A percentile compares a stretch with the other conserved stretches of the same genome.
These are phyloP conservation scores for Callipepla squamata DNA, from an alignment of 2,113 vertebrate species.

Conservation along the genomic window DNA sequence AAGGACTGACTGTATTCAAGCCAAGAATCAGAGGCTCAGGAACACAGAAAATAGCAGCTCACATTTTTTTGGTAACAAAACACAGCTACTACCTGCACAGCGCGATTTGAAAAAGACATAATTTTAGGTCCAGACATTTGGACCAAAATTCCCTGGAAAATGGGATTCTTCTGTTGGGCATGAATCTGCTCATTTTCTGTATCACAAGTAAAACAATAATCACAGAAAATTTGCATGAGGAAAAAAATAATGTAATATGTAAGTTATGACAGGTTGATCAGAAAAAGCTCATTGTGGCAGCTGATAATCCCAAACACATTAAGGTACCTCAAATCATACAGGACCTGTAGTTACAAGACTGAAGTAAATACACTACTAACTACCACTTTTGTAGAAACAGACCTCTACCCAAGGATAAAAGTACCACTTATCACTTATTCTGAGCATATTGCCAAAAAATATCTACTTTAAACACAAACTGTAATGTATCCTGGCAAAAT, in stretches of 20 bases:
- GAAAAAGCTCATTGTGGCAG: not conserved
- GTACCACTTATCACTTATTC: not conserved
- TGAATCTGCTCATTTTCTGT: not conserved
- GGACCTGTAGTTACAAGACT: not conserved
- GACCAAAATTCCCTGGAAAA: conserved; percentile 19
- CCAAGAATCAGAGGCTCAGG: conserved; percentile 79
- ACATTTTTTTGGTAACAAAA: conserved; percentile 56
- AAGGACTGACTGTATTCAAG: conserved; percentile 82
- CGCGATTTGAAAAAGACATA: conserved; percentile 28
- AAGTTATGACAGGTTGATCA: conserved; percentile 12
- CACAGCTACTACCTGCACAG: conserved; percentile 68
- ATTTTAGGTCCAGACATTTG: conserved; percentile 17
- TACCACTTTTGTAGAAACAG: not conserved
- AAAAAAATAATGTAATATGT: not conserved
- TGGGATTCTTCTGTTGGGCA: not conserved
- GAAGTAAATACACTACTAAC: not conserved
- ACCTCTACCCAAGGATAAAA: not conserved
- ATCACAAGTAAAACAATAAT: not conserved
- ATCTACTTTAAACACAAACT: not conserved
- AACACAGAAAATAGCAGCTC: conserved; percentile 73
- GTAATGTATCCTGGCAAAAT: not conserved
- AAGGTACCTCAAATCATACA: not conserved
- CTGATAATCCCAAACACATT: not conserved
- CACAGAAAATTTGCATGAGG: not conserved
- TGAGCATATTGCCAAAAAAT: not conserved